Base-by-base conservation (phyloP, 2,113 vertebrate genomes). In the Hemiprocne comata region DNA sequence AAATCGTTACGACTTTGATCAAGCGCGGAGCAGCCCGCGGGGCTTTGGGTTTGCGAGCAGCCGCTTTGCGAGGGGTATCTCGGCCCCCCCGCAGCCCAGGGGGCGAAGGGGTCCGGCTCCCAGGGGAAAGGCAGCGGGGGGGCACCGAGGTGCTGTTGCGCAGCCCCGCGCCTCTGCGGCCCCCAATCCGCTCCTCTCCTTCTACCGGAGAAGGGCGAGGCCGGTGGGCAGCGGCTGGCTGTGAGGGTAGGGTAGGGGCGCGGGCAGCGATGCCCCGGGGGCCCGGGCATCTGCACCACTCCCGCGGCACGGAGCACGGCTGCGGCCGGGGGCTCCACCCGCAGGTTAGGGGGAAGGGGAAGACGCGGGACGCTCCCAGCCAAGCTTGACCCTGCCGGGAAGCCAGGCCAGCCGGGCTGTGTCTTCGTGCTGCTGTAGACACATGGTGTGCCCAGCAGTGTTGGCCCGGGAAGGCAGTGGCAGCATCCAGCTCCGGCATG, bases 401-500 rank as follows among this genome's bases (percentile, higher is more conserved):
- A 73, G 24, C 20, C 50, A 46, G 25, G 24, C 31, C 34, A 46
- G 33, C 20, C 25, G 19, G 80, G 28, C 29, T n/a, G 48, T 3
- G 19, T 31, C 31, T 69, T 77, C 64, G 8, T 29, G 73, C 6
- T 36, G 78, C 54, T 44, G 85, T 40, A 38, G 38, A 79, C 40
- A 84, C 28, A 24, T 69, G 24, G 24, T 28, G 46, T 26, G 33
- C 34, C 48, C 18, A 18, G 14, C 34, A 26, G 26, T 38, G n/a
- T 6, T n/a, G 67, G 24, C 36, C 25, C 6, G 7, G 10, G 7
- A 15, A 64, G 42, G 36, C 46, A 36, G 46, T 25, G 40, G 23
- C 36, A 58, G 48, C 6, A 17, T 40, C 62, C 57, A 40, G 5
- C 44, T 71, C 8, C 1, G 17, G 23, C 1, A 1, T 3, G 7